Base-by-base conservation (phyloP, 1,140 invertebrate genomes). In the Drosophila nigrodunni region DNA sequence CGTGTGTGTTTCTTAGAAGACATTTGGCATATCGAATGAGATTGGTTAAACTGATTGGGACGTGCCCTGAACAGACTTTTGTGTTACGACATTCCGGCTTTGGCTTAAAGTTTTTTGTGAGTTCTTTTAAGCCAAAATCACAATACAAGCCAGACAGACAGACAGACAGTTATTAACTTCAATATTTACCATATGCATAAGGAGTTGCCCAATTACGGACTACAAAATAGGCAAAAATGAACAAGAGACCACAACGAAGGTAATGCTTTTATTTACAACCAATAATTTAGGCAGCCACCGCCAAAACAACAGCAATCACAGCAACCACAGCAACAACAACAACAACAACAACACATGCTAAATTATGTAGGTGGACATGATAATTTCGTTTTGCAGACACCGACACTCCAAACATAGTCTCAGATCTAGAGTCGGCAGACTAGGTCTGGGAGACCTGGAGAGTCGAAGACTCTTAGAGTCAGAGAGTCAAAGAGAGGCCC, bases 311-410 rank as follows among this genome's bases (percentile, higher is more conserved):
- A 64, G 8, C 54, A 59, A 52, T 30, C 7, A 41, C 34, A 69
- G 58, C 25, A 30, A 30, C 25, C 2, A 60, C 73, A 78, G 62
- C 75, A 82, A 60, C 74, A 72, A 44, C 78, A 70, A 58, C 52
- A 76, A 54, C 43, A 47, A 59, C 68, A 79, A 74, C 77, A 83
- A 75, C 78, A 73, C 66, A 80, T 88, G 71, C 71, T 85, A 89
- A 78, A 88, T 89, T 88, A 85, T 79, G 85, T 88, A 83, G 85
- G 85, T 89, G 85, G 85, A 90, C 80, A 85, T 75, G 75, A 88
- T 90, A 85, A 81, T 88, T 88, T 83, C 50, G 74, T 69, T 69
- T 68, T 47, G 64, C 76, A 79, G 79, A 82, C 83, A 82, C 77
- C 69, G 59, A 62, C 68, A 72, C 73, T 58, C 54, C 60, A 62